Conservation (phyloP, 2,797 vertebrate species). For the Percopsis omiscomaycus region DNA sequence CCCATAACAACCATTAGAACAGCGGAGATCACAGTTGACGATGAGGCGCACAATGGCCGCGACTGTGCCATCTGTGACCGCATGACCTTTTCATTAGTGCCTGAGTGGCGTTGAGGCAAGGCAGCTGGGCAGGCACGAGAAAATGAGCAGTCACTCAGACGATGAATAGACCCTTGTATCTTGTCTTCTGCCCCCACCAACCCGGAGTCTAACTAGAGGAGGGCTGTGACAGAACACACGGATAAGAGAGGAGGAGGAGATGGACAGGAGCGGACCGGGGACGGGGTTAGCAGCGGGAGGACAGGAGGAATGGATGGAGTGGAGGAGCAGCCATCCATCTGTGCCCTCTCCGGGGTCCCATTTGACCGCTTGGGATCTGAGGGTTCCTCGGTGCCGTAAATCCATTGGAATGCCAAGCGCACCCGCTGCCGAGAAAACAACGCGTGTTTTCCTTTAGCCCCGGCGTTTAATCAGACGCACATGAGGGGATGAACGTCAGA, state of each 20-base stretch:
- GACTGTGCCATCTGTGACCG: conserved; percentile 54
- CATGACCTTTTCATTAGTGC: conserved; percentile 65
- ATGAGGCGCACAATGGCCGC: conserved; percentile 54
- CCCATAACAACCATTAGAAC: conserved; percentile 47
- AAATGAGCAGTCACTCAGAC: conserved; percentile 64
- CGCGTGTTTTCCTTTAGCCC: conserved; percentile 63
- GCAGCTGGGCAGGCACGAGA: conserved; percentile 54
- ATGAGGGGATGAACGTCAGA: conserved; percentile 64
- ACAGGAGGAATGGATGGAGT: conserved; percentile 23
- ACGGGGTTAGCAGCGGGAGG: neutral
- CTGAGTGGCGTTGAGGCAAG: conserved; percentile 64
- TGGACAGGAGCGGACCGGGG: conserved; percentile 12
- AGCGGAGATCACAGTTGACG: conserved; percentile 25
- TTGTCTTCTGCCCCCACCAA: conserved; percentile 27
- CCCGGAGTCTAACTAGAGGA: conserved; percentile 6
- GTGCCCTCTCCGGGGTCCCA: conserved; percentile 58
- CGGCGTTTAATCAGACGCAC: conserved; percentile 75
- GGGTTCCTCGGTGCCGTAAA: conserved; percentile 58
- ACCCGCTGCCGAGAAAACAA: conserved; percentile 64
- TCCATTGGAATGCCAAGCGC: conserved; percentile 64
- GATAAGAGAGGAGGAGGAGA: conserved; percentile 1
- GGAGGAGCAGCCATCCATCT: conserved; percentile 33
- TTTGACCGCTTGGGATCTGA: conserved; percentile 66
- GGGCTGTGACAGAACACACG: neutral
- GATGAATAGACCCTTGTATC: conserved; percentile 71